Conservation (phyloP, 2,888 invertebrate species). For the Quadriops clusia region DNA sequence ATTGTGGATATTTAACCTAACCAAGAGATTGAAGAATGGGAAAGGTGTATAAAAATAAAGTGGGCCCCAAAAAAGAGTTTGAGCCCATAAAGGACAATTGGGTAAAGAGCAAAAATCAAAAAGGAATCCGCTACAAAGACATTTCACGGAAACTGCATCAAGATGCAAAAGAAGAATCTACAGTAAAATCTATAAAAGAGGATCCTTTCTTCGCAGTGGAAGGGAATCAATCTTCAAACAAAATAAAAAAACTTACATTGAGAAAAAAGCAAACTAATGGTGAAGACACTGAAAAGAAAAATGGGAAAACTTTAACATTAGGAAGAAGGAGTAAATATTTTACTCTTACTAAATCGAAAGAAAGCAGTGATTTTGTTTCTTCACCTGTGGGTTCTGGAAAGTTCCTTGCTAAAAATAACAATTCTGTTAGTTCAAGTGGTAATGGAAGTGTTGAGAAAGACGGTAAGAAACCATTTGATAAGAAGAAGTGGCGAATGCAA, state of each 20-base stretch:
- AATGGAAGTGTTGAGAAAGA: slow-evolving; percentile 10
- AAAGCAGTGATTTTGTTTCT: too few species aligned
- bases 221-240: slow-evolving; percentile 7
- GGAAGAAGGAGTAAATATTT: too few species aligned
- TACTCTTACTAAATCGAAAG: too few species aligned
- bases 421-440: neutral
- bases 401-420: slow-evolving; percentile 12
- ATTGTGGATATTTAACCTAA: too few species aligned
- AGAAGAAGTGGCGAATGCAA: slow-evolving; percentile 51
- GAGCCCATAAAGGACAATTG: slow-evolving; percentile 1
- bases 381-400: slow-evolving; percentile 10
- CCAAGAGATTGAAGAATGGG: too few species aligned
- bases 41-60: neutral
- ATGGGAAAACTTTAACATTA: too few species aligned
- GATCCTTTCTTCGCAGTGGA: too few species aligned
- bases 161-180: neutral
- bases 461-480: slow-evolving; percentile 52
- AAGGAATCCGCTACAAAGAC: slow-evolving; percentile 1
- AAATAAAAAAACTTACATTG: too few species aligned
- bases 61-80: neutral
- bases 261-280: neutral
- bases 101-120: slow-evolving; percentile 1
- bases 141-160: neutral
- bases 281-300: too few species aligned
- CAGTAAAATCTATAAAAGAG: too few species aligned